Percentiles rank a stretch among this genome's conserved stretches.
Evolutionary conservation across 2,888 invertebrate genomes (phyloP).

Genomic region (Eupithecia inturbata): DNA sequence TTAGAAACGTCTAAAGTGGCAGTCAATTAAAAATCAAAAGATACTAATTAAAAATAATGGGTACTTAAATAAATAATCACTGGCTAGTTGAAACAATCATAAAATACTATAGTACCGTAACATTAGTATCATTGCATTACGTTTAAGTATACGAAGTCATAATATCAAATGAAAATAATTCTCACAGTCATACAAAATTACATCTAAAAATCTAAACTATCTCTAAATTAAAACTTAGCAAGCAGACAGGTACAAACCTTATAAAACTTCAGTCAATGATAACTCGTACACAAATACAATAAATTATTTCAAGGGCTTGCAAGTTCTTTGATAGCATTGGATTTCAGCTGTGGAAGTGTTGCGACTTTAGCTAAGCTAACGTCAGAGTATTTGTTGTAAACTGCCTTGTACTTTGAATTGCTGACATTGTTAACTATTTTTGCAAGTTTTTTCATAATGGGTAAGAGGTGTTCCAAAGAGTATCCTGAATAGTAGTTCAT

Average conservation of each 20-base stretch:
- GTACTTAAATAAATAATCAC: constrained; percentile 34
- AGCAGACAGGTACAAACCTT: constrained; percentile 66
- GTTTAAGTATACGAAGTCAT: constrained; percentile 43
- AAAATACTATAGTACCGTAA: constrained; percentile 43
- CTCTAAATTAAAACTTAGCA: constrained; percentile 61
- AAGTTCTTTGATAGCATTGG: constrained; percentile 65
- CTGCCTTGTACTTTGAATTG: constrained; percentile 87
- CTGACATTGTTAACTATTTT: constrained; percentile 87
- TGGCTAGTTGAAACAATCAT: constrained; percentile 39
- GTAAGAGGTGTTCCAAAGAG: constrained; percentile 86
- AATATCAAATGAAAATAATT: constrained; percentile 47
- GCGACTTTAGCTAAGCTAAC: constrained; percentile 86
- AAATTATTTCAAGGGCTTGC: constrained; percentile 48
- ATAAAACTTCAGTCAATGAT: constrained; percentile 62
- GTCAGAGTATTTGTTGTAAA: constrained; percentile 86
- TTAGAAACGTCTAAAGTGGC: constrained; percentile 52
- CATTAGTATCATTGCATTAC: constrained; percentile 39
- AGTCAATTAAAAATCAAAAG: constrained; percentile 36
- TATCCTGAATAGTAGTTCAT: constrained; percentile 91
- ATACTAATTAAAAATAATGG: constrained; percentile 9
- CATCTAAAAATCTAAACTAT: constrained; percentile 62
- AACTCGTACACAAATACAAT: constrained; percentile 26
- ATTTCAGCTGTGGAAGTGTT: constrained; percentile 85
- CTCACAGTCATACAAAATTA: constrained; percentile 59
- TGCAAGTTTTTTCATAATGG: constrained; percentile 88